Evolutionary conservation across 1,140 invertebrate species (phyloP).

Genomic region (Sipha flava): DNA sequence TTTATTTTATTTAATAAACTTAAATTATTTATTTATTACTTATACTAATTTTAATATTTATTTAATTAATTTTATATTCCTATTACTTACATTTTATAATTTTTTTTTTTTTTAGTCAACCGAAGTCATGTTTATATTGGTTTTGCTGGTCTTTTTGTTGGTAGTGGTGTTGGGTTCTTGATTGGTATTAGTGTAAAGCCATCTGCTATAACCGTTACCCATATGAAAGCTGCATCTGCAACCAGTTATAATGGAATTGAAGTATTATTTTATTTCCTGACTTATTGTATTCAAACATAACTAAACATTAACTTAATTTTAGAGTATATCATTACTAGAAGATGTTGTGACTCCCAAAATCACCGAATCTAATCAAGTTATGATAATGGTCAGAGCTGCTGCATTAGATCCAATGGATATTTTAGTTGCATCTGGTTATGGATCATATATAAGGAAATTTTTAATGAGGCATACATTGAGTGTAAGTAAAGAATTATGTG

Average conservation of each 20-base stretch:
- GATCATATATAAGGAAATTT: conserved; percentile 49
- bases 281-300: neutral
- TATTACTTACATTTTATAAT: neutral
- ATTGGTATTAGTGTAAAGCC: conserved; percentile 14
- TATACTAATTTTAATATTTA: too few relatives aligned
- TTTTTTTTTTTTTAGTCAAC: conserved; percentile 12
- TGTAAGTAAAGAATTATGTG: neutral
- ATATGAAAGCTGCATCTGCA: conserved; percentile 30
- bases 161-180: conserved; percentile 2
- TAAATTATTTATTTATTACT: too few relatives aligned
- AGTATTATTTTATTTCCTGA: neutral
- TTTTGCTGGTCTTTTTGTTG: conserved; percentile 20
- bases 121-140: conserved; percentile 21
- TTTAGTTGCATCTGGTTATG: conserved; percentile 56
- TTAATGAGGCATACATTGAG: conserved; percentile 41
- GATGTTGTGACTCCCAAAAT: conserved; percentile 51
- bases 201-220: conserved; percentile 4
- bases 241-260: conserved; percentile 22
- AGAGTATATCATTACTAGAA: conserved; percentile 51
- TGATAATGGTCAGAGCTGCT: conserved; percentile 58
- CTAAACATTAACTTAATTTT: too few relatives aligned
- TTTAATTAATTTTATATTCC: too few relatives aligned
- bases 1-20: too few relatives aligned
- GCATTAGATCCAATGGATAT: conserved; percentile 57
- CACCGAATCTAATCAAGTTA: conserved; percentile 51